Base-by-base conservation (phyloP, 2,888 invertebrate species). In the Brachyptera putata region DNA sequence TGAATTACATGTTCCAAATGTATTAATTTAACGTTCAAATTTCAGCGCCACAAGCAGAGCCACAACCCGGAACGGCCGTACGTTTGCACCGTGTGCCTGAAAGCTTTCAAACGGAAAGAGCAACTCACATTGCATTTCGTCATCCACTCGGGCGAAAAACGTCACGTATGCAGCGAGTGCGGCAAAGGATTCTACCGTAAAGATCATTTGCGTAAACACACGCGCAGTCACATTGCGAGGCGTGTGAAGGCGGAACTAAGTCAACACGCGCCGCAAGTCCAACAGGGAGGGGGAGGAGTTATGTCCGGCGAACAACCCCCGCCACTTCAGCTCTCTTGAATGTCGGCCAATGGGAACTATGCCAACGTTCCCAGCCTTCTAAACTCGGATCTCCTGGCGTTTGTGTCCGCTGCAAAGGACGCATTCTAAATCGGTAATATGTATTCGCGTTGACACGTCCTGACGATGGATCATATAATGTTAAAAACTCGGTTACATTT, bases 161-260 rank as follows among this genome's bases (percentile, higher is more conserved):
- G 91, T 65, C 91, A 92, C 68, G 81, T 90, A 11, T 93, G 93
- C 75, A 86, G 86, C 61, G 91, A 91, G 74, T 93, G 93, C 71
- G 91, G 91, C 64, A 91, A 92, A 79, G 91, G 89, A 58, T 92
- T 92, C 76, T 91, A 92, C 76, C 84, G 92, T 67, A 91, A 91
- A 71, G 91, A 91, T 75, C 91, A 91, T 75, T 78, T 92, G 63
- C 83, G 90, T 69, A 91, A 91, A 72, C 91, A 91, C 73, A 88
- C 89, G 39, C 83, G 90, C 46, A 89, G 90, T 64, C 91, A 91
- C 73, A 89, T 91, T 73, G 89, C 90, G 41, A 82, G 89, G 58
- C 84, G 90, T 63, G 90, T 91, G 58, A 91, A 91, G 75, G 90
- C 90, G 11, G 90, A 91, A 74, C 79, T 91, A 67, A 87, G 89